A percentile compares a stretch with the other conserved stretches of the same genome.
These are phyloP conservation scores for Platypus cylindrus DNA, from an alignment of 2,888 invertebrate genomes.

Conservation along the genomic window DNA sequence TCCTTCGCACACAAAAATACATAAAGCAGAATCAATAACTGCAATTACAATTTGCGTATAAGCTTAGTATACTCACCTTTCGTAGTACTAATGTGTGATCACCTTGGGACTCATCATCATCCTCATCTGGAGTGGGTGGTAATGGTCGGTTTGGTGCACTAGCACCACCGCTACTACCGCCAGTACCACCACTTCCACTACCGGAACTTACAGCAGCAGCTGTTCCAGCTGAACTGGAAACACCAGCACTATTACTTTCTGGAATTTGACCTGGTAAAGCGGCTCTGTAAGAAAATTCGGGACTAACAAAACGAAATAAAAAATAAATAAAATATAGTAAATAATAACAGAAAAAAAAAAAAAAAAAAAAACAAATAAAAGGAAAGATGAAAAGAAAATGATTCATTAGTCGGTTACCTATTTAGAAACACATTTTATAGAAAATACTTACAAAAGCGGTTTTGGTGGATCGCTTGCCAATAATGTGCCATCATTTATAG, in stretches of 20 bases:
- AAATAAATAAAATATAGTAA: slow-evolving; percentile 16
- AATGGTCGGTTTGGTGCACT: slow-evolving; percentile 87
- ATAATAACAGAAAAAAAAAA: slow-evolving; percentile 13
- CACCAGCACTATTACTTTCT: slow-evolving; percentile 37
- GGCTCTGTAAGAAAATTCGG: slow-evolving; percentile 72
- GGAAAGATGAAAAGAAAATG: slow-evolving; percentile 7
- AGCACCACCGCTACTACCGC: no score
- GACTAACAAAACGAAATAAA: slow-evolving; percentile 42
- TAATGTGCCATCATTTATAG: slow-evolving; percentile 85
- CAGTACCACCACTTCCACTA: slow-evolving; percentile 24
- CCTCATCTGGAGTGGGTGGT: slow-evolving; percentile 91
- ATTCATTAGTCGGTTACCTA: no score
- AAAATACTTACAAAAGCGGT: slow-evolving; percentile 74
- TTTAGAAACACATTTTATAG: neutral
- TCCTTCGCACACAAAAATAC: no score
- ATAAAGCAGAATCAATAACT: no score
- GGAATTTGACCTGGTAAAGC: slow-evolving; percentile 53
- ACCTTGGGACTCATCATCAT: slow-evolving; percentile 65
- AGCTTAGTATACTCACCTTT: slow-evolving; percentile 28
- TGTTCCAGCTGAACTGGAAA: slow-evolving; percentile 35
- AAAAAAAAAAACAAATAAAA: slow-evolving; percentile 9
- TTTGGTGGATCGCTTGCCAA: slow-evolving; percentile 94
- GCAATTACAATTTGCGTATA: no score
- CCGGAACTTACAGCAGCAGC: slow-evolving; percentile 24
- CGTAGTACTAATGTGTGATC: slow-evolving; percentile 87